Base-by-base conservation (phyloP, 2,113 vertebrate genomes). In the Brienomyrus longianalis region DNA sequence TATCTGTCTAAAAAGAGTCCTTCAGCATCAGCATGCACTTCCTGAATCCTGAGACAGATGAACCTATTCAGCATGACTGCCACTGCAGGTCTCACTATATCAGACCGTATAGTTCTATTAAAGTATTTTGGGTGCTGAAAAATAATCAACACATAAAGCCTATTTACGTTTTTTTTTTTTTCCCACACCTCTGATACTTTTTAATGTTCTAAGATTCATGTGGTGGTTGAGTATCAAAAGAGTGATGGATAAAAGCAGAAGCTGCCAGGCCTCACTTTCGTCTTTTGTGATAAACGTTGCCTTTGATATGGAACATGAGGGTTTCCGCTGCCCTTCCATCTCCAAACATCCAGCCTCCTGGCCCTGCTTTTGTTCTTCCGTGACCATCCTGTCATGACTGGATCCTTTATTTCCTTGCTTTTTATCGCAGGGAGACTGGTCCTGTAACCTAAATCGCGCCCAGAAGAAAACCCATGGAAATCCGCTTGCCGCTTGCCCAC, bases 401-500 rank as follows among this genome's bases (percentile, higher is more conserved):
- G 88, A 90, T 80, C 74, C 35, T 80, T 80, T 80, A 39, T 80
- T 80, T 80, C 35, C 35, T 80, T 86, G 89, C 89, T 91, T 89
- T 91, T 88, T 91, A 89, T 90, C 91, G 84, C 88, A 80, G 87
- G 87, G 88, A 90, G 93, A 88, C 91, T 83, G 91, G 90, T 80
- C 83, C 91, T 92, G 93, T 91, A 92, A 92, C 88, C 89, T 91
- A 93, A 91, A 50, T 91, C 91, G 91, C 91, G 86, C 89, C 88
- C 88, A 88, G 92, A 56, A 54, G 17, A 35, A 83, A 83, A 80
- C 86, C 87, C 90, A 83, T 45, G 84, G 92, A 91, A 92, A 91
- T 88, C 90, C 86, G 54, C 54, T 88, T 85, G 74, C 91, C 90
- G 56, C 83, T 86, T 89, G 89, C 88, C 88, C 88, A 51, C 56